Evolutionary conservation across 2,113 vertebrate genomes (phyloP), one percentile per base, ranked within the genome.

Genomic region (Aspiorhynchus laticeps): DNA sequence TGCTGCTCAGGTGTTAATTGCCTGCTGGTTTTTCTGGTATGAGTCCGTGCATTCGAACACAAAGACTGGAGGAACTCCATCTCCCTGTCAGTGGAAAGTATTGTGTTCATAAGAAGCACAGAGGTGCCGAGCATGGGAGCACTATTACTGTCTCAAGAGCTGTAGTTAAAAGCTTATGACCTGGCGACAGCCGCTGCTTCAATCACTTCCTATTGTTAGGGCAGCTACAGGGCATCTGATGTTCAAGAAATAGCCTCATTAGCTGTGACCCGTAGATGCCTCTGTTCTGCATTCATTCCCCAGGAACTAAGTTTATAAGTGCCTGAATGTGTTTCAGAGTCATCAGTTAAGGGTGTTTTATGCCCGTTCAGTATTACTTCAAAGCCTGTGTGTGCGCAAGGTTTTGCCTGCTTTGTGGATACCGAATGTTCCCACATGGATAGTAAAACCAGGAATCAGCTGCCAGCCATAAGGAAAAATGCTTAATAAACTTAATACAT

Each of bases 171-270:
- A 67, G 38, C 80, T 31, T 65, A 12, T 67, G 36, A 82, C 78
- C 53, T 61, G 78, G 33, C n/a, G 31, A 80, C 78, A 80, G 78
- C 24, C 0, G 80, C 80, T 46, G 80, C 43, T 67, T 82, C 80
- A 82, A 82, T 82, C 61, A 82, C 61, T 67, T 82, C 61, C 80
- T 67, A 65, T 82, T 82, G 80, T 82, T 82, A 15, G 53, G 33
- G 21, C 53, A 61, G 53, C 53, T 61, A 59, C 77, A 80, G 53
- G 77, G 53, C 53, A 80, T 61, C 80, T 46, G 61, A 41, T 46
- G 80, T 67, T 82, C 59, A 67, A 15, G 80, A 82, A 67, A 82
- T 11, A 82, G 17, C 61, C 61, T 67, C 80, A 67, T 82, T 82
- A 82, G 80, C 59, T 19, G 24, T 82, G 56, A 82, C 78, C 78